Evolutionary conservation across 2,888 invertebrate genomes (phyloP).

Genomic region (Megamerina dolium): DNA sequence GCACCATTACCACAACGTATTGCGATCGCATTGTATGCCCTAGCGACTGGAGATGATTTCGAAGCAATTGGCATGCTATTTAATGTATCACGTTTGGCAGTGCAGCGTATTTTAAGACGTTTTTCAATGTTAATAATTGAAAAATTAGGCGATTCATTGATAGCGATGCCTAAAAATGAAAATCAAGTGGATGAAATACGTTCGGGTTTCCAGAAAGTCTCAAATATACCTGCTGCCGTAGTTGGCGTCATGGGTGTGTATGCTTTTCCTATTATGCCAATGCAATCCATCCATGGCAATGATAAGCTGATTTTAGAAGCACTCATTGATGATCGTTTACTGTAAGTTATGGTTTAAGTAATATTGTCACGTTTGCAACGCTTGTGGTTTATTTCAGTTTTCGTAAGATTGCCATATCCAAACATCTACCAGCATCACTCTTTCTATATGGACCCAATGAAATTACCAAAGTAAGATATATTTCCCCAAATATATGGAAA

Average conservation of each 20-base stretch:
- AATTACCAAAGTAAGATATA: constrained; percentile 23
- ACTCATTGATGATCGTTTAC: constrained; percentile 39
- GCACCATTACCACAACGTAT: constrained; percentile 34
- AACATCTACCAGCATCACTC: constrained; percentile 29
- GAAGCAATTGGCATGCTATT: constrained; percentile 36
- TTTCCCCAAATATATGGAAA: neutral
- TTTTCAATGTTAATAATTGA: constrained; percentile 38
- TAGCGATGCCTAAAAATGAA: constrained; percentile 33
- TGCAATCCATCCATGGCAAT: constrained; percentile 22
- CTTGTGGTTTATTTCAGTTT: constrained; percentile 23
- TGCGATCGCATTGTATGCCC: constrained; percentile 37
- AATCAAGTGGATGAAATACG: constrained; percentile 32
- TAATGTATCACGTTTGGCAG: constrained; percentile 32
- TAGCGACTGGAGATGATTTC: constrained; percentile 40
- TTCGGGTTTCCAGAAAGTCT: constrained; percentile 33
- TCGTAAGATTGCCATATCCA: constrained; percentile 37
- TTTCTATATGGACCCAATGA: constrained; percentile 29
- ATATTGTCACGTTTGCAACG: too few relatives aligned
- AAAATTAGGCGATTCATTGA: constrained; percentile 28
- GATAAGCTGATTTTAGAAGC: constrained; percentile 37
- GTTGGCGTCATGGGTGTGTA: constrained; percentile 40
- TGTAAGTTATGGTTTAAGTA: too few relatives aligned
- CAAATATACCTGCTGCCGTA: constrained; percentile 38
- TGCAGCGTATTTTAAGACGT: constrained; percentile 37
- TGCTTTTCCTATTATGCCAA: constrained; percentile 31